Base-by-base conservation (phyloP, 2,113 vertebrate species). In the Callopanchax toddi region DNA sequence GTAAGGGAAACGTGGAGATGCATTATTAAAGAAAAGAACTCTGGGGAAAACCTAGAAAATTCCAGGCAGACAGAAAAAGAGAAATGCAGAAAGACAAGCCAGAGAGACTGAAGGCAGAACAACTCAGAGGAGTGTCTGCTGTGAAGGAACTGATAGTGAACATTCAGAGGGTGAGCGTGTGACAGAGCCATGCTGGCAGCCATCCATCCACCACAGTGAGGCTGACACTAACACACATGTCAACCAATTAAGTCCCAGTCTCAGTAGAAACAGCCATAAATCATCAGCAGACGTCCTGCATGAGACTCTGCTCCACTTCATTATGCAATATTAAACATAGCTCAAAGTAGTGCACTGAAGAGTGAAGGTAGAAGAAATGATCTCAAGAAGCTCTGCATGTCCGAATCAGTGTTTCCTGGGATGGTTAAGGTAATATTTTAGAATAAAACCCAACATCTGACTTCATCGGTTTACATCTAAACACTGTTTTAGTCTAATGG, bases 261-360 rank as follows among this genome's bases (percentile, higher is more conserved):
- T 36, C 10, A 22, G 46, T 15, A 20, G 64, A 74, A 50, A 32
- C 67, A 59, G 55, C 60, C 65, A 80, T 86, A 84, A 89, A 89
- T 91, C 88, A 80, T 56, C 72, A 49, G 64, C 65, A 57, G 77
- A 58, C 40, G 21, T 55, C 1, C 22, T 7, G 46, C 50, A 68
- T 26, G 61, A 81, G 73, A 74, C 51, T 37, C 45, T 71, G 66
- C 70, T 72, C 52, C 18, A 72, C 75, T 81, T 89, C 73, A 89
- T 87, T 86, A 84, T 68, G 53, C 51, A 86, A 87, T 87, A 88
- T 84, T 85, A 72, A 87, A 67, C 83, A 76, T 71, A 74, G n/a
- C n/a, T n/a, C 69, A 74, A 48, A 25, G 43, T 43, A 57, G 66
- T 66, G 76, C 36, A 50, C 9, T 26, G 73, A 15, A 9, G 42